phyloP scores from a whole-genome alignment of 1,140 invertebrate genomes.

The Ectropis grisescens region DNA sequence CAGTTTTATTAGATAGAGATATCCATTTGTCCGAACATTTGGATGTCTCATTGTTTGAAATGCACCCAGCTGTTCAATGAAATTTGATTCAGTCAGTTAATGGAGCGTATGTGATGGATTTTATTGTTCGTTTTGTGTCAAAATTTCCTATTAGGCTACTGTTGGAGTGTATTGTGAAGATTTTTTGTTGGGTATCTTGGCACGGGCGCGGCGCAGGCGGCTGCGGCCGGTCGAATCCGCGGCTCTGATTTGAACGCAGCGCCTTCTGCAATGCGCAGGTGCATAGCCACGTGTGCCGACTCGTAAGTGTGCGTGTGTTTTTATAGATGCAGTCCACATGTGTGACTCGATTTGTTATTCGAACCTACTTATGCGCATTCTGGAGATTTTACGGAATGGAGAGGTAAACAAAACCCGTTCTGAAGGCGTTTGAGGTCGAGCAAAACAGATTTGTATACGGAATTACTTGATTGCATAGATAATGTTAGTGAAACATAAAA shows the following conservation, averaged over 20 bases:
- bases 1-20: conserved; percentile 10
- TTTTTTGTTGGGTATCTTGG: conserved; percentile 15
- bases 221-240: too few species aligned
- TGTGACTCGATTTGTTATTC: conserved; percentile 15
- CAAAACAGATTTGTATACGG: neutral
- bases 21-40: conserved; percentile 22
- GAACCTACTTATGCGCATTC: conserved; percentile 1
- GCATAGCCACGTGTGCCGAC: conserved; percentile 7
- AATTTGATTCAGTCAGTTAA: conserved; percentile 54
- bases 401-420: conserved; percentile 4
- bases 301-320: conserved; percentile 7
- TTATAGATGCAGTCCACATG: too few species aligned
- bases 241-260: neutral
- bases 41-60: conserved; percentile 24
- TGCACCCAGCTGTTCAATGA: conserved; percentile 46
- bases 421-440: conserved; percentile 14
- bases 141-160: conserved; percentile 16
- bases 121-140: conserved; percentile 26
- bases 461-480: too few species aligned
- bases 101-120: conserved; percentile 40
- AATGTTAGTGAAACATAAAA: too few species aligned
- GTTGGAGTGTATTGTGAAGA: conserved; percentile 1
- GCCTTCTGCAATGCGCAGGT: conserved; percentile 1
- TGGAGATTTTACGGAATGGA: too few species aligned
- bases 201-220: conserved; percentile 6